Percentiles rank a stretch among this genome's conserved stretches.
These are phyloP conservation scores for Protonemura montana DNA, from an alignment of 2,888 invertebrate species.

Conservation along the genomic window DNA sequence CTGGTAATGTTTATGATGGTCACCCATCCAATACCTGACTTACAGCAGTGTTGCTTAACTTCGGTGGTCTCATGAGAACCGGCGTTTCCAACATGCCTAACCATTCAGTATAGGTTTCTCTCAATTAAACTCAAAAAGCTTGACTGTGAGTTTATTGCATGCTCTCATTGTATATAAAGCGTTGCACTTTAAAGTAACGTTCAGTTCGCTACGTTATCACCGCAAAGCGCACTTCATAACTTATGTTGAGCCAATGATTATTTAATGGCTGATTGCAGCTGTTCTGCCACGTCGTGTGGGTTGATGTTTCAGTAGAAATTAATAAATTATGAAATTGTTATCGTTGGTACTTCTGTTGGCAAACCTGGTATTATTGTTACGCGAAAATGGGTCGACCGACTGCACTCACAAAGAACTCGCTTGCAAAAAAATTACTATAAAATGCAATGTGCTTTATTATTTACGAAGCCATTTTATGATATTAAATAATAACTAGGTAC, in stretches of 20 bases:
- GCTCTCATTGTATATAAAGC: background rate
- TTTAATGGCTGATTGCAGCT: background rate
- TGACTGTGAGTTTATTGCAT: background rate
- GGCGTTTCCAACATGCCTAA: no score
- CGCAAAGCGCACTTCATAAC: background rate
- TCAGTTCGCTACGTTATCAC: background rate
- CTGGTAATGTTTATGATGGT: no score
- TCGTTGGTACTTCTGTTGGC: background rate
- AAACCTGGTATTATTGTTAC: background rate
- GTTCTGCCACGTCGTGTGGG: background rate
- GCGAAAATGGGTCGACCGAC: background rate
- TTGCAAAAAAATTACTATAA: background rate
- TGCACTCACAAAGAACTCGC: background rate
- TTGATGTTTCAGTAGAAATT: background rate
- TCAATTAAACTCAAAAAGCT: no score
- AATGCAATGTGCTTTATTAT: background rate
- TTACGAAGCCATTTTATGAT: background rate
- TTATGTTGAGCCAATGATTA: background rate
- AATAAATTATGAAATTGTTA: background rate
- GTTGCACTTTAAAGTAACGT: background rate
- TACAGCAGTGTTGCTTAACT: no score
- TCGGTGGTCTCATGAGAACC: no score
- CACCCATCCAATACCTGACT: no score
- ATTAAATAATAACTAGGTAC: background rate
- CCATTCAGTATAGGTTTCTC: no score